A percentile compares a stretch with the other conserved stretches of the same genome.
Conservation (phyloP, 2,888 invertebrate genomes). For the Eledona agricola region DNA sequence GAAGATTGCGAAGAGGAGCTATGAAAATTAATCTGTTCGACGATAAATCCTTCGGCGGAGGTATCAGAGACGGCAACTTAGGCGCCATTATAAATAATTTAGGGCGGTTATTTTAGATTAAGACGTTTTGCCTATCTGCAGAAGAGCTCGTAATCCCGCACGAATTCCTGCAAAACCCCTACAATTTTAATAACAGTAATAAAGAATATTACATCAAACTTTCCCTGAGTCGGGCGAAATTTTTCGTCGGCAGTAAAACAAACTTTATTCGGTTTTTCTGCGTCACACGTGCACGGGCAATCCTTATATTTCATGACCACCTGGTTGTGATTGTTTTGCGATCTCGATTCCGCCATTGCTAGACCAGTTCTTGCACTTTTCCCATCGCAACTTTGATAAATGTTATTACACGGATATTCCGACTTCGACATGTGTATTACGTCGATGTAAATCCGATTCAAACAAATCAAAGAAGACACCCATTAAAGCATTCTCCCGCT, state of each 20-base stretch:
- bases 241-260: conserved; percentile 37
- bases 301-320: conserved; percentile 57
- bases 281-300: conserved; percentile 53
- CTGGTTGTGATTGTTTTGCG: conserved; percentile 57
- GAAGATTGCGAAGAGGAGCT: conserved; percentile 33
- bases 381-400: conserved; percentile 48
- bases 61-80: conserved; percentile 46
- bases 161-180: conserved; percentile 13
- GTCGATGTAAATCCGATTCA: conserved; percentile 38
- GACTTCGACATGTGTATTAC: conserved; percentile 42
- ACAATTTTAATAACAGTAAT: conserved; percentile 14
- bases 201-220: conserved; percentile 23
- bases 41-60: conserved; percentile 47
- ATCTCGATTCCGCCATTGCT: conserved; percentile 48
- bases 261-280: conserved; percentile 45
- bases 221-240: conserved; percentile 33
- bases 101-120: conserved; percentile 53
- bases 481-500: conserved; percentile 18
- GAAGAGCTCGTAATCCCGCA: conserved; percentile 26
- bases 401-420: conserved; percentile 46
- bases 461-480: conserved; percentile 17
- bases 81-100: conserved; percentile 54
- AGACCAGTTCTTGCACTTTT: conserved; percentile 40
- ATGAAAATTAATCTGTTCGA: conserved; percentile 47
- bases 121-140: conserved; percentile 45